Evolutionary conservation across 2,888 invertebrate species (phyloP).

Genomic region (Beris morrisii): DNA sequence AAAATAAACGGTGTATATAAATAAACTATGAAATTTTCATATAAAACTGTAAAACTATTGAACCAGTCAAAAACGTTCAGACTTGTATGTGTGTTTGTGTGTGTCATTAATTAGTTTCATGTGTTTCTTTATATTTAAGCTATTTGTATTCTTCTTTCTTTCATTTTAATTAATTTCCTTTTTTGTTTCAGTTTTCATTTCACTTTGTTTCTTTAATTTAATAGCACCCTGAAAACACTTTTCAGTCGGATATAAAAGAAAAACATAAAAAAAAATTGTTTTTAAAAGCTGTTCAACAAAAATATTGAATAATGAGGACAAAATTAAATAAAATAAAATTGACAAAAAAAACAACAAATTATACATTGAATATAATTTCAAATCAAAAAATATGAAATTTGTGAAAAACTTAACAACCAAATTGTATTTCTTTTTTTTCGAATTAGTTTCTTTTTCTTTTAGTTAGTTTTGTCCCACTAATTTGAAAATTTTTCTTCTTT

Average conservation of each 20-base stretch:
- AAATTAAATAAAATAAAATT: not conserved
- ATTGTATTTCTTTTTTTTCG: not conserved
- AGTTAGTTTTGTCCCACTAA: slow-evolving; percentile 10
- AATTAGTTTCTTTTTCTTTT: not conserved
- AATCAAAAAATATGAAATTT: not conserved
- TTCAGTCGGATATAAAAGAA: slow-evolving; percentile 48
- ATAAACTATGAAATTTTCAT: slow-evolving; percentile 23
- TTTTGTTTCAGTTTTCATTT: slow-evolving; percentile 1
- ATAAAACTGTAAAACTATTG: slow-evolving; percentile 25
- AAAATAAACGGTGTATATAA: slow-evolving; percentile 34
- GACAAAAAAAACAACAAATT: slow-evolving; percentile 7
- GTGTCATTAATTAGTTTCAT: slow-evolving; percentile 34
- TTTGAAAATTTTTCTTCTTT: slow-evolving; percentile 38
- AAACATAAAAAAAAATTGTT: slow-evolving; percentile 10
- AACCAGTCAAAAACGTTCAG: slow-evolving; percentile 40
- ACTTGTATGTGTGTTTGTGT: slow-evolving; percentile 30
- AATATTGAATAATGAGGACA: not conserved
- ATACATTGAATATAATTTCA: not conserved
- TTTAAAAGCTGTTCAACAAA: not conserved
- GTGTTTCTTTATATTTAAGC: slow-evolving; percentile 32
- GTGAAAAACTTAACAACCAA: too few species aligned
- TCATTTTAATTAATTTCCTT: slow-evolving; percentile 21
- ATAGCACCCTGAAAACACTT: slow-evolving; percentile 58
- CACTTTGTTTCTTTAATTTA: slow-evolving; percentile 32
- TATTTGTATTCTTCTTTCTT: slow-evolving; percentile 28